These are phyloP conservation scores for Autographa pulchrina DNA, from an alignment of 2,888 invertebrate species.

Conservation along the genomic window DNA sequence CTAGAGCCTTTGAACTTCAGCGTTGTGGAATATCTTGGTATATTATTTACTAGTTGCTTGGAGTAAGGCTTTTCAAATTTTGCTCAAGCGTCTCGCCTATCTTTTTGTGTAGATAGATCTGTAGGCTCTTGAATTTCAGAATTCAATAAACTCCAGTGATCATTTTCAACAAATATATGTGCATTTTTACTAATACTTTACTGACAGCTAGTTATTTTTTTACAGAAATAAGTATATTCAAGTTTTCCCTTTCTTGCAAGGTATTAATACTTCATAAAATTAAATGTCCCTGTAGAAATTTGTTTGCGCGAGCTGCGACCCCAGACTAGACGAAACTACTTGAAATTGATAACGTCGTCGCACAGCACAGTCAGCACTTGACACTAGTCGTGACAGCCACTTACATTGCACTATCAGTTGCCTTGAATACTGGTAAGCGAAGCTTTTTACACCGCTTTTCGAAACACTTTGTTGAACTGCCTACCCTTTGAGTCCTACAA, in stretches of 20 bases:
- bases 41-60: constrained; percentile 59
- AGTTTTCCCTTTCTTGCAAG: neutral
- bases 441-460: constrained; percentile 1
- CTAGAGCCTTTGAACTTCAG: constrained; percentile 68
- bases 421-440: constrained; percentile 18
- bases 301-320: neutral
- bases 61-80: constrained; percentile 28
- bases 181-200: neutral
- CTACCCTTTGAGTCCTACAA: neutral
- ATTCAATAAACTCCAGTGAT: neutral
- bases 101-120: neutral
- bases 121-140: neutral
- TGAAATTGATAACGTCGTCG: constrained; percentile 16
- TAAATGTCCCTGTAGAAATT: neutral
- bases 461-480: neutral
- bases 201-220: neutral
- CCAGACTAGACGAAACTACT: constrained; percentile 14
- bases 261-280: neutral
- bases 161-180: neutral
- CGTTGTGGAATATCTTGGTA: constrained; percentile 66
- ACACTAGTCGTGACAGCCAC: constrained; percentile 11
- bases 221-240: neutral
- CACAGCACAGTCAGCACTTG: constrained; percentile 8
- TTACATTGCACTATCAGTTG: constrained; percentile 12
- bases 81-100: constrained; percentile 7